Conservation (phyloP, 2,113 vertebrate species). For the Sander vitreus region DNA sequence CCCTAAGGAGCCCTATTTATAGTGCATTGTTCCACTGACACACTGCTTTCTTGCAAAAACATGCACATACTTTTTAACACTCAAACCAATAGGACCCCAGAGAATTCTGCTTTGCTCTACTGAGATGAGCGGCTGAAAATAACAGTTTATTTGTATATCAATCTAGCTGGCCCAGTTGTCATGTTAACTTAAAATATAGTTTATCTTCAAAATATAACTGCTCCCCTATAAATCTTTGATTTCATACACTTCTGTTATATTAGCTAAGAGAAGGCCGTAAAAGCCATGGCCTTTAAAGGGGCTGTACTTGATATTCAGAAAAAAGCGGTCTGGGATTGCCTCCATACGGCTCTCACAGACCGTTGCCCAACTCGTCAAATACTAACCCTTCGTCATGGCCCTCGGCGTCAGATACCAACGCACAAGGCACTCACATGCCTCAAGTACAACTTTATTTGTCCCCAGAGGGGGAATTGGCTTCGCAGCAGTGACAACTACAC, state of each 20-base stretch:
- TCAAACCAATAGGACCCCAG: slow-evolving; percentile 19
- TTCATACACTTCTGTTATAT: not conserved
- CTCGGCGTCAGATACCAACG: no score
- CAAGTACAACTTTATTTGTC: no score
- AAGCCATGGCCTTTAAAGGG: not conserved
- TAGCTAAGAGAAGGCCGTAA: not conserved
- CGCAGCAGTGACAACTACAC: no score
- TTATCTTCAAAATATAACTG: not conserved
- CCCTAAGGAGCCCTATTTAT: slow-evolving; percentile 75
- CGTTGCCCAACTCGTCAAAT: no score
- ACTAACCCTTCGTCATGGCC: no score
- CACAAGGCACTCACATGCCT: no score
- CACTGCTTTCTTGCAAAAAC: slow-evolving; percentile 70
- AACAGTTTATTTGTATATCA: slow-evolving; percentile 23
- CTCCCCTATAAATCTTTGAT: not conserved
- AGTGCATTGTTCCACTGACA: slow-evolving; percentile 82
- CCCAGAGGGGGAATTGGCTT: no score
- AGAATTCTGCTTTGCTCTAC: slow-evolving; percentile 27
- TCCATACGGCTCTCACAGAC: no score
- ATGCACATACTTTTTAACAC: slow-evolving; percentile 41
- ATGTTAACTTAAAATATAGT: not conserved
- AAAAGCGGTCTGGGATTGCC: no score
- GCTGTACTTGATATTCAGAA: no score
- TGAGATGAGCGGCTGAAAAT: slow-evolving; percentile 41
- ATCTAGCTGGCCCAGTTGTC: slow-evolving; percentile 5